A percentile compares a stretch with the other conserved stretches of the same genome.
phyloP scores from a whole-genome alignment of 92 coral and sea anemone species.

The Epizoanthus rinbou region DNA sequence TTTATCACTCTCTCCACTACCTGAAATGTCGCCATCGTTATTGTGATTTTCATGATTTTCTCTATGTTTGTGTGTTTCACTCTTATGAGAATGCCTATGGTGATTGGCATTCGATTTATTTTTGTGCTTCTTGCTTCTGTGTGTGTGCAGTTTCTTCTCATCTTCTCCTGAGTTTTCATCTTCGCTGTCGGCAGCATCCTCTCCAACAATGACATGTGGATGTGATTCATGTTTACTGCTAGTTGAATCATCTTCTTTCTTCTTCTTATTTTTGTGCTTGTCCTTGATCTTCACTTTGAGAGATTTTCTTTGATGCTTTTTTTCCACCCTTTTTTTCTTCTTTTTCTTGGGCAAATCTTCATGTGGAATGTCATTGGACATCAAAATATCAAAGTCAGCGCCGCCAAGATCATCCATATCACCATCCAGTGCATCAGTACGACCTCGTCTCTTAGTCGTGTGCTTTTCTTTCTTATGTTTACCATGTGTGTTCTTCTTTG shows the following conservation, averaged over 20 bases:
- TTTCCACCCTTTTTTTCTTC: slow-evolving; percentile 17
- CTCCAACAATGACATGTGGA: slow-evolving; percentile 58
- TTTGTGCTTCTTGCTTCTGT: slow-evolving; percentile 25
- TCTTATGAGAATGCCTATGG: background rate
- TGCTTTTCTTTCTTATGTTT: background rate
- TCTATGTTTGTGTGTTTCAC: background rate
- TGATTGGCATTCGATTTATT: slow-evolving; percentile 8
- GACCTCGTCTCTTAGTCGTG: background rate
- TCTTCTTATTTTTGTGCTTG: slow-evolving; percentile 4
- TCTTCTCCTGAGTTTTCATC: slow-evolving; percentile 29
- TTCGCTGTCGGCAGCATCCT: slow-evolving; percentile 43
- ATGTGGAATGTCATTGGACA: slow-evolving; percentile 88
- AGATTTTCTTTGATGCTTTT: background rate
- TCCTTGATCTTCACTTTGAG: background rate
- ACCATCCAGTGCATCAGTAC: slow-evolving; percentile 1
- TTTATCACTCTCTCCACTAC: slow-evolving; percentile 20
- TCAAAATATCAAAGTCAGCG: slow-evolving; percentile 87
- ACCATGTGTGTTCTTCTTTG: background rate
- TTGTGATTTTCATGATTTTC: background rate
- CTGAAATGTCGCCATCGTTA: slow-evolving; percentile 7
- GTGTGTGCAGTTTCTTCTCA: slow-evolving; percentile 14
- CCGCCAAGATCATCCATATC: slow-evolving; percentile 84
- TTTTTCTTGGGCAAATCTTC: slow-evolving; percentile 46
- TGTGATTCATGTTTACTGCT: slow-evolving; percentile 24
- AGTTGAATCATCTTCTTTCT: background rate